Percentiles rank a stretch among this genome's conserved stretches.
Evolutionary conservation across 30 jellyfish, hydroid and myxozoan genomes (phyloP).

Genomic region (Chironex yamaguchii): DNA sequence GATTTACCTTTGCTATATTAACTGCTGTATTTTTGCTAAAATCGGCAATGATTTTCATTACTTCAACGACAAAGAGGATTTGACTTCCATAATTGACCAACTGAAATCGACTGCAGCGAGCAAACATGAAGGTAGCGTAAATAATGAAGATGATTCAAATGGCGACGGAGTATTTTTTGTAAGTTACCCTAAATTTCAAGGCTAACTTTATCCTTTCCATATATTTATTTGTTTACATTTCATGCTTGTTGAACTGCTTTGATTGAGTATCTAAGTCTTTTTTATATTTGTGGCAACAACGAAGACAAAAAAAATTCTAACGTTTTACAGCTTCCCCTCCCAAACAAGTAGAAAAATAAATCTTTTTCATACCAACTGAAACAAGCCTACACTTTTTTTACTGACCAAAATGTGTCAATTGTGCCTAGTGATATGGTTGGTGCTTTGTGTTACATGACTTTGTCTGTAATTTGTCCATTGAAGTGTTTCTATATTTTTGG

Average conservation of each 20-base stretch:
- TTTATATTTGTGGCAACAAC: no score
- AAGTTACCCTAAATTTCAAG: conserved; percentile 4
- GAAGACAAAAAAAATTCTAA: no score
- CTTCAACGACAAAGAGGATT: conserved; percentile 16
- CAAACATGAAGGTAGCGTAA: conserved; percentile 35
- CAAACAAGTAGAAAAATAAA: background rate
- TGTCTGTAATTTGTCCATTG: no score
- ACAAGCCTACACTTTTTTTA: conserved; percentile 18
- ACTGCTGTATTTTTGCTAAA: conserved; percentile 24
- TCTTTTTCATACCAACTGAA: background rate
- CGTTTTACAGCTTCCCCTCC: conserved; percentile 26
- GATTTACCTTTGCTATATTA: conserved; percentile 22
- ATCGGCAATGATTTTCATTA: background rate
- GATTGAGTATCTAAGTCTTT: background rate
- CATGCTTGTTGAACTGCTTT: conserved; percentile 5
- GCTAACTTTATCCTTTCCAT: conserved; percentile 3
- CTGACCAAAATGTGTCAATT: no score
- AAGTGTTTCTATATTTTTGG: no score
- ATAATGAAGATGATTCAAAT: conserved; percentile 2
- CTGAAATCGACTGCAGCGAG: conserved; percentile 23
- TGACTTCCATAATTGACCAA: conserved; percentile 26
- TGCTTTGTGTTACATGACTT: no score
- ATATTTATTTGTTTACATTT: background rate
- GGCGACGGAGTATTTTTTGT: background rate
- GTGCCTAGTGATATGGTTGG: no score